Evolutionary conservation across 1,140 invertebrate genomes (phyloP).

Genomic region (Zelostemma sp.): DNA sequence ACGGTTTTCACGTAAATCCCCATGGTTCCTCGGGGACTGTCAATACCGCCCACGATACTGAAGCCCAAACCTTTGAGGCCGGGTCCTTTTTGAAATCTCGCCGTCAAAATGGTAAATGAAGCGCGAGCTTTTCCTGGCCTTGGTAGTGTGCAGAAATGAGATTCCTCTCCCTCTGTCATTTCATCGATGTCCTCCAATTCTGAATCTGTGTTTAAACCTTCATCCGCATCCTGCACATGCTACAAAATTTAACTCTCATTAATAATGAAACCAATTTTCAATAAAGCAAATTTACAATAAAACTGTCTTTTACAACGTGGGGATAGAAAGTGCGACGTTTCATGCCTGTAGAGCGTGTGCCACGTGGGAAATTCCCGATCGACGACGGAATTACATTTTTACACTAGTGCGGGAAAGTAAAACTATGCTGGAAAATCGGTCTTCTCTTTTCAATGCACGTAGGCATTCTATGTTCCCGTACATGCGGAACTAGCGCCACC

Average conservation of each 20-base stretch:
- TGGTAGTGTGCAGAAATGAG: slow-evolving; percentile 69
- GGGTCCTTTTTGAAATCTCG: slow-evolving; percentile 83
- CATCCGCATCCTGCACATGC: slow-evolving; percentile 57
- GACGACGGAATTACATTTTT: no score
- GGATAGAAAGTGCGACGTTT: no score
- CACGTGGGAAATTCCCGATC: no score
- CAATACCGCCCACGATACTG: slow-evolving; percentile 90
- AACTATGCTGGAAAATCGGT: no score
- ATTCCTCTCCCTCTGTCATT: slow-evolving; percentile 60
- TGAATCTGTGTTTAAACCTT: slow-evolving; percentile 64
- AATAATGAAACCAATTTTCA: no score
- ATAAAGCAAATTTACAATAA: no score
- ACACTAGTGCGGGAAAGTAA: no score
- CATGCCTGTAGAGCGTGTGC: no score
- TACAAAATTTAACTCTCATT: not conserved
- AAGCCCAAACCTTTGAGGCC: slow-evolving; percentile 91
- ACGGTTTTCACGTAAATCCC: slow-evolving; percentile 94
- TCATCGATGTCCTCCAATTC: slow-evolving; percentile 67
- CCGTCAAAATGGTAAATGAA: slow-evolving; percentile 70
- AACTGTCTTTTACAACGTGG: no score
- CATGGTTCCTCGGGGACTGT: slow-evolving; percentile 89
- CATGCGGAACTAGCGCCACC: no score
- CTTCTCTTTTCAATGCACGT: no score
- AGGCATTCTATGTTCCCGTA: no score
- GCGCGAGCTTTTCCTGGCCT: slow-evolving; percentile 65